These are phyloP conservation scores for Noctuana brunneofusca DNA, from an alignment of 2,888 invertebrate species.

Conservation along the genomic window DNA sequence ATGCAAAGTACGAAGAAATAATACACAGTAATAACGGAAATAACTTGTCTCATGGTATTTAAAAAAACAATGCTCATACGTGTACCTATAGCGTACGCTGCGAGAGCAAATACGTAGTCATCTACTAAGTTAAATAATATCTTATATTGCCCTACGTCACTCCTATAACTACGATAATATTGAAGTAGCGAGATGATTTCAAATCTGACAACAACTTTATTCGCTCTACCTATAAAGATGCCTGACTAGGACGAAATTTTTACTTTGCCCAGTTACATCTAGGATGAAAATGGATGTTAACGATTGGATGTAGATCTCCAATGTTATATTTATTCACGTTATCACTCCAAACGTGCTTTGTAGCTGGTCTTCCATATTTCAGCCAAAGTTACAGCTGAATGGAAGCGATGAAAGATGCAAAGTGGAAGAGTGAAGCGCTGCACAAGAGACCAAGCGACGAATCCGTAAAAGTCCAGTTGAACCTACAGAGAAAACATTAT, in stretches of 20 bases:
- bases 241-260: slow-evolving; percentile 74
- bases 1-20: slow-evolving; percentile 33
- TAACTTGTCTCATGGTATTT: slow-evolving; percentile 51
- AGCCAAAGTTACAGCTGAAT: slow-evolving; percentile 96
- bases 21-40: slow-evolving; percentile 56
- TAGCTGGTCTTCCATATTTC: slow-evolving; percentile 98
- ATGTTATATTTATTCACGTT: slow-evolving; percentile 44
- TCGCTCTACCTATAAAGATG: slow-evolving; percentile 70
- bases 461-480: slow-evolving; percentile 95
- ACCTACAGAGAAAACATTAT: slow-evolving; percentile 69
- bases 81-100: slow-evolving; percentile 50
- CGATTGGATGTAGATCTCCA: slow-evolving; percentile 52
- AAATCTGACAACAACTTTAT: slow-evolving; percentile 66
- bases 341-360: slow-evolving; percentile 94
- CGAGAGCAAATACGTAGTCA: slow-evolving; percentile 57
- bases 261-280: slow-evolving; percentile 35
- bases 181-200: slow-evolving; percentile 67
- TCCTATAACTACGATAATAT: slow-evolving; percentile 51
- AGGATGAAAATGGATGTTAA: slow-evolving; percentile 25
- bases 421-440: slow-evolving; percentile 96
- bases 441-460: slow-evolving; percentile 95
- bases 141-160: slow-evolving; percentile 56
- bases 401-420: slow-evolving; percentile 98
- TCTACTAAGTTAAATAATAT: slow-evolving; percentile 35
- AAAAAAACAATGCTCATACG: slow-evolving; percentile 31